These are phyloP conservation scores for Gambusia holbrooki DNA, from an alignment of 2,113 vertebrate species.

Conservation along the genomic window DNA sequence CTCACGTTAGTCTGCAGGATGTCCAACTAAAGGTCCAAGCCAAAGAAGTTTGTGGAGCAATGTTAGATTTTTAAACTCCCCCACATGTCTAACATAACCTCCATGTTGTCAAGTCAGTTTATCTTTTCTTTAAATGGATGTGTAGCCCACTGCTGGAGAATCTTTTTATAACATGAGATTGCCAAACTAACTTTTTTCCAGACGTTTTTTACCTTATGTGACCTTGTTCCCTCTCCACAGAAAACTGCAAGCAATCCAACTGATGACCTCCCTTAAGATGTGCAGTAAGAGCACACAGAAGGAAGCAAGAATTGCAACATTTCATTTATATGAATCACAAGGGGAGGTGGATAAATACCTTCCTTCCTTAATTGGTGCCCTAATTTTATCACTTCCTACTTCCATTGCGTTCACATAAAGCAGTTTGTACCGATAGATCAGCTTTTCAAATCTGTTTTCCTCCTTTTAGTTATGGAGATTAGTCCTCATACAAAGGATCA, in stretches of 20 bases:
- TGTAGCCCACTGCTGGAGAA: background rate
- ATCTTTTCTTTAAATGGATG: background rate
- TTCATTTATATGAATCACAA: background rate
- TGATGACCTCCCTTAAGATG: background rate
- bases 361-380: background rate
- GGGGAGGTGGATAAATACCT: background rate
- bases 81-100: background rate
- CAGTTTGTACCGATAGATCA: no score
- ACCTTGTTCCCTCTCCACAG: background rate
- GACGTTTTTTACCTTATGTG: background rate
- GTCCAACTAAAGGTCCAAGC: background rate
- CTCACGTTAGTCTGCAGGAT: background rate
- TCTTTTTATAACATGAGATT: background rate
- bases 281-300: background rate
- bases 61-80: background rate
- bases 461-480: no score
- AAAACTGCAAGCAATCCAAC: background rate
- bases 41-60: no score
- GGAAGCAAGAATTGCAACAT: background rate
- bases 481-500: no score
- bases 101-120: background rate
- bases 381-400: background rate
- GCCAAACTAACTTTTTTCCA: background rate
- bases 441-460: no score
- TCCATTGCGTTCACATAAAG: background rate